These are phyloP conservation scores for Drosophila nr. perissopoda DNA, from an alignment of 2,888 invertebrate genomes.

Conservation along the genomic window DNA sequence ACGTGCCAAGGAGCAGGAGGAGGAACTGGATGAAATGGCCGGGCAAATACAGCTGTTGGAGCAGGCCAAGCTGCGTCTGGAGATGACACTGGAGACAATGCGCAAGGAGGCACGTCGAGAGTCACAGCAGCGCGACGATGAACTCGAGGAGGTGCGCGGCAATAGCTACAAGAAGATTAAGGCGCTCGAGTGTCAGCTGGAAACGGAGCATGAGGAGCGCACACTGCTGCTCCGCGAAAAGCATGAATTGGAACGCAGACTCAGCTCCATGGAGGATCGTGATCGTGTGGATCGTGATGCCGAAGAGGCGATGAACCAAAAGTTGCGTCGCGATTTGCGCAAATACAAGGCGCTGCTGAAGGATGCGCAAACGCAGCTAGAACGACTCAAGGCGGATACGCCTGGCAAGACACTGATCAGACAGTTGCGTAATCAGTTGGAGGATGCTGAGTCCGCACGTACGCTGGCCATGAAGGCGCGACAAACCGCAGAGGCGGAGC, in stretches of 20 bases:
- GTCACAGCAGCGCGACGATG: conserved; percentile 95
- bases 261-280: conserved; percentile 91
- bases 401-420: conserved; percentile 92
- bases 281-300: conserved; percentile 90
- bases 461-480: conserved; percentile 94
- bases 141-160: conserved; percentile 95
- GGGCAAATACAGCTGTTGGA: conserved; percentile 95
- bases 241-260: conserved; percentile 94
- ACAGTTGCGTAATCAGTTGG: conserved; percentile 93
- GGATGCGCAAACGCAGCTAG: conserved; percentile 96
- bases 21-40: conserved; percentile 97
- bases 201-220: conserved; percentile 96
- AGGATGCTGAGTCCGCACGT: conserved; percentile 95
- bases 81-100: conserved; percentile 96
- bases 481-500: conserved; percentile 93
- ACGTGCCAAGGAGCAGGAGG: conserved; percentile 94
- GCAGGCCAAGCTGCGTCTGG: conserved; percentile 95
- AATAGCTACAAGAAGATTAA: conserved; percentile 96
- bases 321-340: conserved; percentile 94
- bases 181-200: conserved; percentile 95
- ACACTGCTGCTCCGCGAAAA: conserved; percentile 94
- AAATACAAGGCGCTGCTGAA: conserved; percentile 94
- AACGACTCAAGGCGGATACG: conserved; percentile 94
- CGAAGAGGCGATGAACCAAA: conserved; percentile 89
- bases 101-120: conserved; percentile 96